Evolutionary conservation across 2,888 invertebrate species (phyloP), one percentile per base, ranked within the genome.

Genomic region (Tanytarsus gracilentus): DNA sequence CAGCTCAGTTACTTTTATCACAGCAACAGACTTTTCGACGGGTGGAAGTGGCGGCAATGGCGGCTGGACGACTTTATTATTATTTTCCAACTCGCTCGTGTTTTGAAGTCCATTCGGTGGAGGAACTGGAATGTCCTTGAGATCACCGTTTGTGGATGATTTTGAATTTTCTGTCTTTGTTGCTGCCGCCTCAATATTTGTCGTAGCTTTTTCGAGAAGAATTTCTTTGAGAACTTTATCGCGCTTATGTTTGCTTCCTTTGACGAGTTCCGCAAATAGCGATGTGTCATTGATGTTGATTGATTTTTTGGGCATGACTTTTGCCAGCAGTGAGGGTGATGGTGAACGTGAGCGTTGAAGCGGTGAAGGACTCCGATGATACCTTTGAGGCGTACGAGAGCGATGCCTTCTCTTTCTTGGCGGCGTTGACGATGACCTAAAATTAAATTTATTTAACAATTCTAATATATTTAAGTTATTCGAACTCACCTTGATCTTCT

Each of bases 251-350:
- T 85, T 83, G 21, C 44, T 44, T 68, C 88, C 88, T 69, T 91
- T 91, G 11, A 92, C 88, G 63, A 93, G 78, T 73, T 92, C 90
- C 0, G 92, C 92, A 70, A 93, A 93, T 9, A 93, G 77, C 70
- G 91, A 91, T 7, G 92, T 92, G 66, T 90, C 89, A 59, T 86
- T 86, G 69, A 92, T 89, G 71, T 91, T 92, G 67, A 58, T 48
- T 18, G 44, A 48, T 21, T 44, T 48, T 40, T 58, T 58, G 18
- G 58, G 58, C 44, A 58, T 27, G 23, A 58, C 58, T 30, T 44
- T 58, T 11, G 44, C 48, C 5, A 58, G 48, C 6, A 58, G 21
- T 7, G 44, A 44, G 18, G 58, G 58, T 21, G 71, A 66, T 7
- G 67, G 63, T 18, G 72, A 72, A 1, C 73, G 70, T 1, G 77